Percentiles rank a stretch among this genome's conserved stretches.
phyloP scores from a whole-genome alignment of 1,140 invertebrate species.

The Globodera rostochiensis region DNA sequence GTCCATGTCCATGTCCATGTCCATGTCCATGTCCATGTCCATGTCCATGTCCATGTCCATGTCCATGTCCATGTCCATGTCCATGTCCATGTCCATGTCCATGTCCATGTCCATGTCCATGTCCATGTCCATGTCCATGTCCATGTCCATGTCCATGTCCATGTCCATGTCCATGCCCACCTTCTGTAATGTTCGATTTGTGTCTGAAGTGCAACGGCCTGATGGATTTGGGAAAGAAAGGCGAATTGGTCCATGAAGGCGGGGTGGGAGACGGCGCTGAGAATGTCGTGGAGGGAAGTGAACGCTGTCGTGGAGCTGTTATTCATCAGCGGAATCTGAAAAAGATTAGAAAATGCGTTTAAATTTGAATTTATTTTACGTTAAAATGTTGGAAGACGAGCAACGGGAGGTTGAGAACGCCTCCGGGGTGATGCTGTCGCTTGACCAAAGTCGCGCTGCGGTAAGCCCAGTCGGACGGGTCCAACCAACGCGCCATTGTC shows the following conservation, averaged over 20 bases:
- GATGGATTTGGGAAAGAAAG: slow-evolving; percentile 74
- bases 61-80: too few relatives aligned
- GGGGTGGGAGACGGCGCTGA: background rate
- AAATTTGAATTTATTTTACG: slow-evolving; percentile 48
- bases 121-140: too few relatives aligned
- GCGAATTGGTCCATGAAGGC: slow-evolving; percentile 49
- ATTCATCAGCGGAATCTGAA: background rate
- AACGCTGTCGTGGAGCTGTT: background rate
- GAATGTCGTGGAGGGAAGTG: background rate
- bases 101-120: too few relatives aligned
- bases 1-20: too few relatives aligned
- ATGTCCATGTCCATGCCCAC: slow-evolving; percentile 66
- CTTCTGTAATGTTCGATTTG: slow-evolving; percentile 86
- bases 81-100: too few relatives aligned
- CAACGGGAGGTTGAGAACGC: slow-evolving; percentile 69
- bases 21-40: too few relatives aligned
- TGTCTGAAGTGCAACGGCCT: slow-evolving; percentile 81
- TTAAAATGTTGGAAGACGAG: slow-evolving; percentile 60
- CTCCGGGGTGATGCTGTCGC: slow-evolving; percentile 80
- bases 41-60: too few relatives aligned
- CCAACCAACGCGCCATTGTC: slow-evolving; percentile 59
- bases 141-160: too few relatives aligned
- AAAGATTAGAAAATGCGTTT: background rate
- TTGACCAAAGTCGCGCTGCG: slow-evolving; percentile 74
- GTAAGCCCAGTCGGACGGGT: slow-evolving; percentile 71